Conservation (phyloP, 2,888 invertebrate species). For the Nysson spinosus region DNA sequence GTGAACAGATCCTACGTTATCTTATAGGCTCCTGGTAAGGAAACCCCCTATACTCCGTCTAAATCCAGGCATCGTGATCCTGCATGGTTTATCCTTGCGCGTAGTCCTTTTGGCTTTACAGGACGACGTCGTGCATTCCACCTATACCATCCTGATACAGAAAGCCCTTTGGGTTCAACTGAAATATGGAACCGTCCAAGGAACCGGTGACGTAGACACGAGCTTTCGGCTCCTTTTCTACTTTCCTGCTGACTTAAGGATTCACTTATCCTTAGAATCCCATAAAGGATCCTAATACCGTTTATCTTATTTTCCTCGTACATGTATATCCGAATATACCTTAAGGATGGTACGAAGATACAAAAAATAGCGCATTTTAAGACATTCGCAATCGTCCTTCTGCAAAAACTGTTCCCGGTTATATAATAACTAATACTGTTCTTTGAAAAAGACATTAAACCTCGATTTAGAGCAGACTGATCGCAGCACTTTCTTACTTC, state of each 20-base stretch:
- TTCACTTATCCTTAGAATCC: constrained; percentile 72
- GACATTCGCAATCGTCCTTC: too few relatives aligned
- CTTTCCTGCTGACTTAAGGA: constrained; percentile 74
- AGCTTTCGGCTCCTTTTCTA: constrained; percentile 63
- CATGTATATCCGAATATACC: background rate
- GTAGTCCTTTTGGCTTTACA: constrained; percentile 3
- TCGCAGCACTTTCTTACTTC: too few relatives aligned
- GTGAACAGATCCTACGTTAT: constrained; percentile 10
- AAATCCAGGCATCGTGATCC: constrained; percentile 62
- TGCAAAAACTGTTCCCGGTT: too few relatives aligned
- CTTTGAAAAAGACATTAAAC: too few relatives aligned
- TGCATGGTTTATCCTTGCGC: constrained; percentile 27
- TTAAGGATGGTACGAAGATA: background rate
- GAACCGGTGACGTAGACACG: constrained; percentile 38
- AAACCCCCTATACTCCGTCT: constrained; percentile 69
- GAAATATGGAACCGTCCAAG: constrained; percentile 57
- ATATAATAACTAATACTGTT: too few relatives aligned
- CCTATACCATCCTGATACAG: constrained; percentile 65
- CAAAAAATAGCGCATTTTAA: too few relatives aligned
- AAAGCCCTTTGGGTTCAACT: constrained; percentile 66
- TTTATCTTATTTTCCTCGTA: background rate
- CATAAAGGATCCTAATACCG: constrained; percentile 24
- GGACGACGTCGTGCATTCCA: constrained; percentile 11
- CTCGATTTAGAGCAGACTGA: too few relatives aligned
- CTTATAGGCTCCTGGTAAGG: constrained; percentile 64